Percentiles rank a stretch among this genome's conserved stretches.
These are phyloP conservation scores for Tenualosa thibaudeaui DNA, from an alignment of 2,797 vertebrate species.

Conservation along the genomic window DNA sequence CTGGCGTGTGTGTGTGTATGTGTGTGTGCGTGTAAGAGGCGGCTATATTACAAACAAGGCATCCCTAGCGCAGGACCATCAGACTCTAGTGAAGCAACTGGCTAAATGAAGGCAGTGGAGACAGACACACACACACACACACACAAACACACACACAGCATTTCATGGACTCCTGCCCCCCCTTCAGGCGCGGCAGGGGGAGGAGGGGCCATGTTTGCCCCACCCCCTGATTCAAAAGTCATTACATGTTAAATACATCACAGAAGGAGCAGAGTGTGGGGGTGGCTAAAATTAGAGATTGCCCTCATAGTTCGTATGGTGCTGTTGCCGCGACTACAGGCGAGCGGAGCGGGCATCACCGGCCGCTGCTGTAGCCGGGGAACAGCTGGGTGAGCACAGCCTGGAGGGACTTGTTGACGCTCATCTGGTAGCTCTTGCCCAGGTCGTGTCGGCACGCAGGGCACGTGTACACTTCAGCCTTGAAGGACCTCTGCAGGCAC, in stretches of 20 bases:
- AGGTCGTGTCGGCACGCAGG: constrained; percentile 91
- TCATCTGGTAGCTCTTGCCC: constrained; percentile 85
- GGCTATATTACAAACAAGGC: background rate
- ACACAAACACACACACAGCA: constrained; percentile 9
- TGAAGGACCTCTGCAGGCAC: constrained; percentile 94
- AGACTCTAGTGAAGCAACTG: background rate
- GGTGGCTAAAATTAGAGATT: constrained; percentile 35
- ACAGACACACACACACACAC: constrained; percentile 1
- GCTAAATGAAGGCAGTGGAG: background rate
- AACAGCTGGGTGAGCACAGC: constrained; percentile 88
- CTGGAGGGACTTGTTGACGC: constrained; percentile 87
- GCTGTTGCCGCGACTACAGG: constrained; percentile 5
- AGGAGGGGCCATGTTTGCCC: constrained; percentile 51
- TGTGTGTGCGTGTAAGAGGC: no score
- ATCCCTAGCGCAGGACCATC: background rate
- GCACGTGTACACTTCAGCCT: constrained; percentile 91
- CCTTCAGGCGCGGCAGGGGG: background rate
- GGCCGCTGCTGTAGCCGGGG: constrained; percentile 92
- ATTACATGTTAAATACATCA: constrained; percentile 78
- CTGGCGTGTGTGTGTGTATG: background rate
- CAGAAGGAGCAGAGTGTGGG: constrained; percentile 62
- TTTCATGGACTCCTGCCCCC: background rate
- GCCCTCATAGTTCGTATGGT: constrained; percentile 64
- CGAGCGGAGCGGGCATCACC: constrained; percentile 74
- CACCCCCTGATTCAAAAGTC: constrained; percentile 51